Conservation (phyloP, 2,113 vertebrate species). For the Cercopithecus mona region DNA sequence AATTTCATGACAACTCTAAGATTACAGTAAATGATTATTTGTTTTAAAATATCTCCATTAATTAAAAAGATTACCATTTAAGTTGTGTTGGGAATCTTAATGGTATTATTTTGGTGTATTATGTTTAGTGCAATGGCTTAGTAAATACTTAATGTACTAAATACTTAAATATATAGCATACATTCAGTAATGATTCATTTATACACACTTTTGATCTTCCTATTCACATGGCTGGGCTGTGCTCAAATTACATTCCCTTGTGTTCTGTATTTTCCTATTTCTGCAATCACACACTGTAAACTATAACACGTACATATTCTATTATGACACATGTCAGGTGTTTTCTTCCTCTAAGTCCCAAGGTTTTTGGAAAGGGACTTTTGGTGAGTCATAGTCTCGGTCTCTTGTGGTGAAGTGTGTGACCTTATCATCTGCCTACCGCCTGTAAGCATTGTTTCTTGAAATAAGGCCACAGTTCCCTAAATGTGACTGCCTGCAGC, state of each 20-base stretch:
- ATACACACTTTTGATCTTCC: neutral
- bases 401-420: neutral
- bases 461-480: slow-evolving; percentile 44
- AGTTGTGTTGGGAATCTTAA: slow-evolving; percentile 23
- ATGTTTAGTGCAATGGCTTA: neutral
- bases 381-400: slow-evolving; percentile 47
- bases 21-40: neutral
- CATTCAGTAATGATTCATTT: neutral
- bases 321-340: neutral
- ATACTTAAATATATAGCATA: neutral
- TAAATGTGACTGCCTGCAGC: neutral
- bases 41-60: neutral
- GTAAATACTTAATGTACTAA: neutral
- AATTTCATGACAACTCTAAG: neutral
- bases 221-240: neutral
- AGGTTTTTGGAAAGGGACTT: slow-evolving; percentile 48
- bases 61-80: slow-evolving; percentile 34
- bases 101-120: neutral
- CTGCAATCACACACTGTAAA: neutral
- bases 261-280: slow-evolving; percentile 41
- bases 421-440: slow-evolving; percentile 1
- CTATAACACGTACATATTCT: neutral
- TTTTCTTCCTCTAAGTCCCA: slow-evolving; percentile 35
- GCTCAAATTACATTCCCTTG: neutral
- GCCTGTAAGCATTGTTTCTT: slow-evolving; percentile 37